Base-by-base conservation (phyloP, 2,113 vertebrate genomes). In the Psephotus haematonotus region DNA sequence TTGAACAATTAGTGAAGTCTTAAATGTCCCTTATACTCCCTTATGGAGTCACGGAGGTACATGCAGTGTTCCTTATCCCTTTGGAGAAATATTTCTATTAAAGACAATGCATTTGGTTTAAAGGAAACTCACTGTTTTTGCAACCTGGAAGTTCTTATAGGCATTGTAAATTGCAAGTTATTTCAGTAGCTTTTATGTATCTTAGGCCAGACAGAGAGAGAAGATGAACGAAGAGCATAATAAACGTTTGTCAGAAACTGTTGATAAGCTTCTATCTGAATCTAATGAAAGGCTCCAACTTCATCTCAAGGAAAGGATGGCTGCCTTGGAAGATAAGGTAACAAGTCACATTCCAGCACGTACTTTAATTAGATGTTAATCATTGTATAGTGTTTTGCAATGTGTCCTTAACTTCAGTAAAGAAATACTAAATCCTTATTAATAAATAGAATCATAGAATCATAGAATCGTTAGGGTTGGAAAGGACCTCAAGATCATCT, bases 161-260 rank as follows among this genome's bases (percentile, higher is more conserved):
- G 9, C 3, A 3, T 4, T 31, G 28, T 37, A 78, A 63, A 68
- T 44, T 15, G 24, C 2, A 77, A n/a, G n/a, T 41, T 57, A 35
- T 62, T 82, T 95, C 69, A 95, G 49, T 55, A 69, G 70, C 44
- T 83, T 78, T 75, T 92, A 4, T 84, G 24, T 77, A 7, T 75
- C 37, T 22, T 33, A 99, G 99, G 99, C 99, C 9, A 98, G 99
- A 59, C 99, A 99, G 97, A 98, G 99, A 86, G 99, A 99, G 90
- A 99, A 99, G 97, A 99, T 99, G 99, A 99, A 99, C 15, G 99
- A 99, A 90, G 99, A 99, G 53, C 99, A 99, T 91, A 99, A 99
- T 85, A 99, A 99, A 80, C 99, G 99, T 28, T 97, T 99, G 71
- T 99, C 99, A 5, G 99, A 99, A 89, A 99, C 99, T 0, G 99